A percentile compares a stretch with the other conserved stretches of the same genome.
These are phyloP conservation scores for Idaea dimidiata DNA, from an alignment of 2,888 invertebrate species.

Conservation along the genomic window DNA sequence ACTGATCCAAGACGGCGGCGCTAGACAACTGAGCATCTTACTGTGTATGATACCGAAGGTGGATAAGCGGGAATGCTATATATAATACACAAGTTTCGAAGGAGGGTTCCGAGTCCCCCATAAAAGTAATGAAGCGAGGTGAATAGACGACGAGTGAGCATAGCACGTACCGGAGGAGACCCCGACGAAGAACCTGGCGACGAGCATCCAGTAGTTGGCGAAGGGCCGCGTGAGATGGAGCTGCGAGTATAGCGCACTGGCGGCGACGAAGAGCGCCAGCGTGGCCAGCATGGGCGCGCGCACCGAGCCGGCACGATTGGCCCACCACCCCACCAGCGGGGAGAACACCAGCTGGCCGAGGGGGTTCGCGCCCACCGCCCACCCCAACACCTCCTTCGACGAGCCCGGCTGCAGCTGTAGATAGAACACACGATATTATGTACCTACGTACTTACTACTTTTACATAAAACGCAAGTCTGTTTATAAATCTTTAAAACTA, in stretches of 20 bases:
- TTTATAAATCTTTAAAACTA: too few species aligned
- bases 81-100: too few species aligned
- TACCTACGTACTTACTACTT: too few species aligned
- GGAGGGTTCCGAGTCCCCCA: too few species aligned
- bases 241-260: constrained; percentile 88
- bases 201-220: constrained; percentile 87
- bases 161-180: constrained; percentile 85
- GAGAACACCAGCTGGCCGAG: constrained; percentile 93
- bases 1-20: too few species aligned
- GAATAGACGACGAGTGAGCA: too few species aligned
- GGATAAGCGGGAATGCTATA: too few species aligned
- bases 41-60: too few species aligned
- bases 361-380: constrained; percentile 92
- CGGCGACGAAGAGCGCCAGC: constrained; percentile 85
- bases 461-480: too few species aligned
- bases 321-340: constrained; percentile 92
- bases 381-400: constrained; percentile 91
- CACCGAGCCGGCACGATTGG: constrained; percentile 86
- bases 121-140: too few species aligned
- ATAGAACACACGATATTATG: constrained; percentile 3
- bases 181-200: constrained; percentile 89
- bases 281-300: constrained; percentile 86
- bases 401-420: constrained; percentile 88
- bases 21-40: too few species aligned
- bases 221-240: constrained; percentile 85